Evolutionary conservation across 1,140 invertebrate genomes (phyloP), one percentile per base, ranked within the genome.

Genomic region (Brevipalpus yothersi): DNA sequence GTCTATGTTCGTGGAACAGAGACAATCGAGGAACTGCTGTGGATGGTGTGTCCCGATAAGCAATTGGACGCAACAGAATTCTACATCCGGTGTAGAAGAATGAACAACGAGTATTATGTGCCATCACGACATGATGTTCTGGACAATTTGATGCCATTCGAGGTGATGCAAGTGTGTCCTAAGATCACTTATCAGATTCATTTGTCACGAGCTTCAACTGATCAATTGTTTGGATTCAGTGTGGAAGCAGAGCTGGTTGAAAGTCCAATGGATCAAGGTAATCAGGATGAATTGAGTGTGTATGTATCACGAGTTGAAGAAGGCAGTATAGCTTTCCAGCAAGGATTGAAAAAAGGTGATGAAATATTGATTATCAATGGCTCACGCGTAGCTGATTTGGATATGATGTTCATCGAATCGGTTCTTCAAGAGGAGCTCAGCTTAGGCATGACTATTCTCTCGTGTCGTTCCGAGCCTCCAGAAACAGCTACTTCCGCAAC

Each of bases 281-380:
- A 86, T 53, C 90, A 95, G 70, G 91, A 95, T 71, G 90, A 95
- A 71, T 79, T 96, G 47, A 90, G 89, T 71, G 92, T 92, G 71
- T 95, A 93, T 72, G 87, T 95, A 65, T 89, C 86, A 71, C 78
- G 90, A 54, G 89, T 95, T 42, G 64, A 61, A 70, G 86, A 91
- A 67, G 86, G 88, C 67, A 88, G 87, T 69, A 84, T 93, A 41
- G 88, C 88, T 49, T 88, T 91, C 80, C 83, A 85, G 70, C 90
- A 91, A 75, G 90, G 89, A 68, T 84, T 96, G 68, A 89, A 90
- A 69, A 90, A 93, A 74, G 84, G 88, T 65, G 92, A 96, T 73
- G 91, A 96, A 74, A 93, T 96, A 70, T 89, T 96, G 80, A 89
- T 96, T 66, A 93, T 97, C 72, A 96, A 97, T 75, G 87, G 91